Conservation (phyloP, 1,140 invertebrate species). For the Atta texana region DNA sequence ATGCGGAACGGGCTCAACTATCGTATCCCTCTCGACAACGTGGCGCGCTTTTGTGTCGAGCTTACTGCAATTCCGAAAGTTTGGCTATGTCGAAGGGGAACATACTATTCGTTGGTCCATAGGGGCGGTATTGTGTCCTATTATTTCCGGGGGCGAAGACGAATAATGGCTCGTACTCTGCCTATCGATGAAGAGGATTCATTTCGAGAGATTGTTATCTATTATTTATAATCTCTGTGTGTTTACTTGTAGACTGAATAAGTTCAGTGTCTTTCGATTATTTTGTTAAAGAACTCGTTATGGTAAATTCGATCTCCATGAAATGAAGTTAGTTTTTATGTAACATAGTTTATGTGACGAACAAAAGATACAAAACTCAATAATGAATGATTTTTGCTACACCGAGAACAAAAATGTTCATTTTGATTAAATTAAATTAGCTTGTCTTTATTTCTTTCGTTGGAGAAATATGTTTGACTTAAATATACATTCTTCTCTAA, state of each 20-base stretch:
- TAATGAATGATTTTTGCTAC: too few relatives aligned
- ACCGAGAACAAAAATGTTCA: too few relatives aligned
- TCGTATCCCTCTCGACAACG: conserved; percentile 12
- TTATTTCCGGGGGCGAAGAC: conserved; percentile 42
- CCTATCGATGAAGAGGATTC: not conserved
- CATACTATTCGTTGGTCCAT: not conserved
- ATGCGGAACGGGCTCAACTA: conserved; percentile 42
- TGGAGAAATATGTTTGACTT: too few relatives aligned
- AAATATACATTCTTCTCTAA: too few relatives aligned
- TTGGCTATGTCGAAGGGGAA: conserved; percentile 6
- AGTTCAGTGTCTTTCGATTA: not conserved
- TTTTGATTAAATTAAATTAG: too few relatives aligned
- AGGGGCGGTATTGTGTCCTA: conserved; percentile 26
- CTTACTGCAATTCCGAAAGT: conserved; percentile 63
- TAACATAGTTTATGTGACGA: too few relatives aligned
- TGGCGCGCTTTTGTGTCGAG: conserved; percentile 45
- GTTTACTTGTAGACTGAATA: not conserved
- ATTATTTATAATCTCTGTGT: not conserved
- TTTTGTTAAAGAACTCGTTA: not conserved
- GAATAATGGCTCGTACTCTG: not conserved
- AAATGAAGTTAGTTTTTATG: too few relatives aligned
- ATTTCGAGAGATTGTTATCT: conserved; percentile 13
- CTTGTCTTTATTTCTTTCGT: too few relatives aligned
- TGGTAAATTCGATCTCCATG: too few relatives aligned
- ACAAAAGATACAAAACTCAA: too few relatives aligned